These are phyloP conservation scores for Platycheirus albimanus DNA, from an alignment of 2,888 invertebrate species.

Conservation along the genomic window DNA sequence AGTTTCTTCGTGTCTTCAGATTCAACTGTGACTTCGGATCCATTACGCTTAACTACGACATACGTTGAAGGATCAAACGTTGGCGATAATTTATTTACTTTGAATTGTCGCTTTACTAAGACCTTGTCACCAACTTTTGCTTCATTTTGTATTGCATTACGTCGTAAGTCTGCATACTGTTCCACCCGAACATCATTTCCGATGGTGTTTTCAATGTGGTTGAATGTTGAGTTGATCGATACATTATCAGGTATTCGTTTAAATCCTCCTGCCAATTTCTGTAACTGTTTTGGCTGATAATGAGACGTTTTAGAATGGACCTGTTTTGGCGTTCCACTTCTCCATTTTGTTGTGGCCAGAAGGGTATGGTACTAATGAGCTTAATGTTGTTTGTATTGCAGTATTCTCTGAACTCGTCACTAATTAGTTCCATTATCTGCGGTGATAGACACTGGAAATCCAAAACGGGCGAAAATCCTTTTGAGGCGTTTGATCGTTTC, in stretches of 20 bases:
- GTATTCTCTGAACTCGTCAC: background rate
- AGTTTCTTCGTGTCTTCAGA: no score
- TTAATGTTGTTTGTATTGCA: conserved; percentile 18
- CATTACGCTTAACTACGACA: no score
- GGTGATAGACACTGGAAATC: background rate
- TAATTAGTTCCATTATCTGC: background rate
- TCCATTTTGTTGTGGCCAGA: conserved; percentile 76
- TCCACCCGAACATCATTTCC: background rate
- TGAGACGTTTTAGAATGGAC: conserved; percentile 75
- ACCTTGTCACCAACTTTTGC: no score
- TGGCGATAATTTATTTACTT: no score
- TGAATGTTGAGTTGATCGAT: conserved; percentile 75
- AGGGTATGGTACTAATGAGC: conserved; percentile 72
- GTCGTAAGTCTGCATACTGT: no score
- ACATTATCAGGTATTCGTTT: conserved; percentile 49
- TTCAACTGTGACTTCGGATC: no score
- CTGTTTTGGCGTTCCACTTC: conserved; percentile 76
- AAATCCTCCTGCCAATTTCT: conserved; percentile 74
- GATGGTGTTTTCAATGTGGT: conserved; percentile 16
- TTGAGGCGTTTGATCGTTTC: background rate
- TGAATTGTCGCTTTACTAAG: no score
- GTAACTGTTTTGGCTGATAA: conserved; percentile 65
- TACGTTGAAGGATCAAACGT: no score
- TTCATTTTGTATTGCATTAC: no score
- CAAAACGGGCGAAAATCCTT: background rate